These are phyloP conservation scores for Emys orbicularis DNA, from an alignment of 2,797 vertebrate genomes.

Conservation along the genomic window DNA sequence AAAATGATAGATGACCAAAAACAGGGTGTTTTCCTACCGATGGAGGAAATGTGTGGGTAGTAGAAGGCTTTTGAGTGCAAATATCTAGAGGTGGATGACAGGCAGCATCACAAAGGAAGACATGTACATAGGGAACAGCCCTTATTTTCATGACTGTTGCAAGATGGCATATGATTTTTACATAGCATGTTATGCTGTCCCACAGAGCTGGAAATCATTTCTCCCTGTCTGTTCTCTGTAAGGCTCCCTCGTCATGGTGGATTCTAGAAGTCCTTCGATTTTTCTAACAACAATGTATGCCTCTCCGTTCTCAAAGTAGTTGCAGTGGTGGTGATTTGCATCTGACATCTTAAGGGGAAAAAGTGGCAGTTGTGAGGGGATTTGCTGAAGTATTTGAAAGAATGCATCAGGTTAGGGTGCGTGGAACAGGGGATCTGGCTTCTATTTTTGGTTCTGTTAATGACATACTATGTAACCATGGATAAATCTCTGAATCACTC, in stretches of 20 bases:
- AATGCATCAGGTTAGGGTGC: neutral
- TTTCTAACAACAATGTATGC: neutral
- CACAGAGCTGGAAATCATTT: neutral
- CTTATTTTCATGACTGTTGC: neutral
- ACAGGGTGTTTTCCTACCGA: neutral
- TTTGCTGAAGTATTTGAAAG: neutral
- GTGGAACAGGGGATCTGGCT: neutral
- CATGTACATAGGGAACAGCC: neutral
- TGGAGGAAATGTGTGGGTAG: neutral
- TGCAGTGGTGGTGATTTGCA: neutral
- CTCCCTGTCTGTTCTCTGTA: neutral
- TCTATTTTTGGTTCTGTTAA: neutral
- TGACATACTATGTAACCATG: neutral
- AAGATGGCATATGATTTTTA: neutral
- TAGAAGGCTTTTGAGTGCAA: neutral
- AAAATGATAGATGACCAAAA: constrained; percentile 31
- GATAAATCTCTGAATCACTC: neutral
- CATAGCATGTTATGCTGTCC: neutral
- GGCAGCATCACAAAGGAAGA: neutral
- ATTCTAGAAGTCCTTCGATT: rapidly evolving
- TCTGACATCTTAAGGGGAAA: neutral
- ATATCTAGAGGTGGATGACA: neutral
- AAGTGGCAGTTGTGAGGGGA: neutral
- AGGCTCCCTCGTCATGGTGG: neutral
- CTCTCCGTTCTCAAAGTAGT: neutral